Percentiles rank a stretch among this genome's conserved stretches.
These are phyloP conservation scores for Drosophila mulleri DNA, from an alignment of 2,888 invertebrate species.

Conservation along the genomic window DNA sequence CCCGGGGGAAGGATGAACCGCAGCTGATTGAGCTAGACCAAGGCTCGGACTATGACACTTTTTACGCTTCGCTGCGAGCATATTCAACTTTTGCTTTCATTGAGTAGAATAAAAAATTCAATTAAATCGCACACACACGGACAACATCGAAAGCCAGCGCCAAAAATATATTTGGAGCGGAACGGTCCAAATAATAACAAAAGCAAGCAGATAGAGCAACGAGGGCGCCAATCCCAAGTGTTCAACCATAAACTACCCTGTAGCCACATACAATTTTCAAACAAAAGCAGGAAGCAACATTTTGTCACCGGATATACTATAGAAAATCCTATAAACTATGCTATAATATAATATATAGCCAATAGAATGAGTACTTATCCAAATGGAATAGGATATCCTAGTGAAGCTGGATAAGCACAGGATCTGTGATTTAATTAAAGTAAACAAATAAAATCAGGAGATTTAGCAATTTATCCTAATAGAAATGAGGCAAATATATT, in stretches of 20 bases:
- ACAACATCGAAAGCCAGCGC: slow-evolving; percentile 47
- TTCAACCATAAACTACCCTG: neutral
- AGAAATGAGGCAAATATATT: too few relatives aligned
- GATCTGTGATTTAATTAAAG: neutral
- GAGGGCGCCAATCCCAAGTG: neutral
- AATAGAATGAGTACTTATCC: neutral
- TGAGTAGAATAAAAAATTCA: slow-evolving; percentile 75
- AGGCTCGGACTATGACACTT: slow-evolving; percentile 66
- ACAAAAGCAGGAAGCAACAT: neutral
- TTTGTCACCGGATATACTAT: neutral
- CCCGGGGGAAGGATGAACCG: neutral
- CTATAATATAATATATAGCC: neutral
- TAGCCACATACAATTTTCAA: neutral
- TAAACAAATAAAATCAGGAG: neutral
- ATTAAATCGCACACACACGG: slow-evolving; percentile 70
- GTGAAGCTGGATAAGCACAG: neutral
- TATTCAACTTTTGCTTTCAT: slow-evolving; percentile 71
- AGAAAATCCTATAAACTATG: neutral
- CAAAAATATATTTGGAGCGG: slow-evolving; percentile 68
- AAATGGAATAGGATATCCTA: neutral
- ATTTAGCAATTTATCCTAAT: too few relatives aligned
- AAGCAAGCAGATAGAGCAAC: slow-evolving; percentile 16
- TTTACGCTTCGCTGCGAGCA: slow-evolving; percentile 59
- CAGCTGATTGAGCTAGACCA: slow-evolving; percentile 23
- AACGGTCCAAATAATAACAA: slow-evolving; percentile 57